A percentile compares a stretch with the other conserved stretches of the same genome.
These are phyloP conservation scores for Pentalonia nigronervosa DNA, from an alignment of 1,140 invertebrate genomes.

Conservation along the genomic window DNA sequence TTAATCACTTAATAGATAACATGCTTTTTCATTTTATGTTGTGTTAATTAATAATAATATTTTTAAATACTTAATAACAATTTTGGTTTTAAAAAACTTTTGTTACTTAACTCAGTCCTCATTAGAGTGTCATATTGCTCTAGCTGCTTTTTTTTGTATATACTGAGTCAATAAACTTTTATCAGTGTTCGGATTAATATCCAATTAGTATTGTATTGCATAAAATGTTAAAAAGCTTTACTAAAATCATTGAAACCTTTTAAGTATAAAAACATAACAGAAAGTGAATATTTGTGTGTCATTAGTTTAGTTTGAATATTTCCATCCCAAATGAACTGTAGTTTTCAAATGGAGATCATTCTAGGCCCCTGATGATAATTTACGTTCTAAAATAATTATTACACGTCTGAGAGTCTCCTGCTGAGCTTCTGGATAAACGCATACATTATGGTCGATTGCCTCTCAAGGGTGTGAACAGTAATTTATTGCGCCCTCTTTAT, in stretches of 20 bases:
- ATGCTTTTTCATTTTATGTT: not conserved
- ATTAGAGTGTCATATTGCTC: not conserved
- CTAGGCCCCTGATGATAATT: constrained; percentile 41
- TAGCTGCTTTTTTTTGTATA: not conserved
- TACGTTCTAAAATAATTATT: constrained; percentile 57
- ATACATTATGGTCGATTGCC: constrained; percentile 58
- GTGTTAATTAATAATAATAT: not conserved
- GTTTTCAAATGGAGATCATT: constrained; percentile 10
- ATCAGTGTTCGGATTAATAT: constrained; percentile 33
- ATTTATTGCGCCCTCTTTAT: constrained; percentile 57
- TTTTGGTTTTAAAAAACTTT: not conserved
- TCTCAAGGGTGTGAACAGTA: constrained; percentile 57
- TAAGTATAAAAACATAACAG: constrained; percentile 10
- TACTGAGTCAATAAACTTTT: constrained; percentile 26
- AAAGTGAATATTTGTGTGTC: not conserved
- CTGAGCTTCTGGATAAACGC: constrained; percentile 56
- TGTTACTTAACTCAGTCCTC: not conserved
- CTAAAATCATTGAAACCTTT: constrained; percentile 53
- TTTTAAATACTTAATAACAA: not conserved
- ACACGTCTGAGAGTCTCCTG: constrained; percentile 54
- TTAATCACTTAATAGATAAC: not conserved
- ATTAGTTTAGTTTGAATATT: constrained; percentile 38
- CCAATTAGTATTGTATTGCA: constrained; percentile 16
- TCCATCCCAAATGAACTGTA: not conserved
- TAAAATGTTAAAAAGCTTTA: constrained; percentile 33